A percentile compares a stretch with the other conserved stretches of the same genome.
These are phyloP conservation scores for Leptinotarsa rubiginosa DNA, from an alignment of 2,888 invertebrate species.

Conservation along the genomic window DNA sequence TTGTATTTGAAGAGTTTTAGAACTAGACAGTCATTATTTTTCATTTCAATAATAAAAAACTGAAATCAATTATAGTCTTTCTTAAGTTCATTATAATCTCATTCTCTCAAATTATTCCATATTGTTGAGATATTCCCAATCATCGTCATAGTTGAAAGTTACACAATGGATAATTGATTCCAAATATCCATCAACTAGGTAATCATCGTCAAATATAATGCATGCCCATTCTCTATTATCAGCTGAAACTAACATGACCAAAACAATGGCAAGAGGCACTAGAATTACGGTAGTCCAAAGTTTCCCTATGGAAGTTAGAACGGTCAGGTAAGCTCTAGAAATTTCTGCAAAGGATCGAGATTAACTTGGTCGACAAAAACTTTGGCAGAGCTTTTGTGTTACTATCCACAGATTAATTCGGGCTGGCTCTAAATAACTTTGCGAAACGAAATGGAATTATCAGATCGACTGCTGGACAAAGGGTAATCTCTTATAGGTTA, in stretches of 20 bases:
- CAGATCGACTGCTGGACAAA: slow-evolving; percentile 17
- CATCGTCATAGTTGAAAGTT: not conserved
- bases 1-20: no score
- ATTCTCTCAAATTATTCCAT: no score
- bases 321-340: slow-evolving; percentile 15
- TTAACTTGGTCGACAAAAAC: slow-evolving; percentile 17
- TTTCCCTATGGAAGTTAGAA: not conserved
- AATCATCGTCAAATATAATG: slow-evolving; percentile 1
- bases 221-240: not conserved
- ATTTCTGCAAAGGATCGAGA: slow-evolving; percentile 13
- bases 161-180: not conserved
- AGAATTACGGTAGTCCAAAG: slow-evolving; percentile 4
- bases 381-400: slow-evolving; percentile 8
- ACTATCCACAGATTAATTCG: slow-evolving; percentile 14
- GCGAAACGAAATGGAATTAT: slow-evolving; percentile 6
- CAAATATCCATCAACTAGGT: not conserved
- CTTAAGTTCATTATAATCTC: no score
- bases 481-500: slow-evolving; percentile 1
- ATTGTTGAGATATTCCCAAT: not conserved
- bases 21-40: no score
- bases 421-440: slow-evolving; percentile 13
- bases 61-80: no score
- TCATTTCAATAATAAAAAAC: no score
- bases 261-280: slow-evolving; percentile 1
- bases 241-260: not conserved